phyloP scores from a whole-genome alignment of 1,140 invertebrate genomes.

The Anastrepha obliqua region DNA sequence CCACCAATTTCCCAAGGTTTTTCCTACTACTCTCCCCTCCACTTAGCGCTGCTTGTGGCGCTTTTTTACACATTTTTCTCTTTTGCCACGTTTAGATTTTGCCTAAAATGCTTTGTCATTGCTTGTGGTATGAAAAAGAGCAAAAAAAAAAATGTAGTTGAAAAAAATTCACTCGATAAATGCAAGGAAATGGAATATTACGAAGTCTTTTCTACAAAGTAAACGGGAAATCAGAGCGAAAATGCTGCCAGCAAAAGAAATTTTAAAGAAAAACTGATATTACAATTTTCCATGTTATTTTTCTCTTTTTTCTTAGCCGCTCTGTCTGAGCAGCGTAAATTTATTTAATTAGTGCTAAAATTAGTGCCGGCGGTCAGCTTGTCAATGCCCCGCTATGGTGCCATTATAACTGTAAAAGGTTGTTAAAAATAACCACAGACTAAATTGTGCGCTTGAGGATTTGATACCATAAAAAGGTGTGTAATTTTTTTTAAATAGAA shows the following conservation, averaged over 20 bases:
- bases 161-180: neutral
- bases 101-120: constrained; percentile 44
- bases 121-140: neutral
- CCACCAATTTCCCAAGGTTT: neutral
- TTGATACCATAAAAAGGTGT: too few species aligned
- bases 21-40: neutral
- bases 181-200: neutral
- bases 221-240: neutral
- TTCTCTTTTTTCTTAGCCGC: neutral
- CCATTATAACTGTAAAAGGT: too few species aligned
- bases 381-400: neutral
- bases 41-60: neutral
- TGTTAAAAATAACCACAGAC: too few species aligned
- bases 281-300: neutral
- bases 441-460: too few species aligned
- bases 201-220: neutral
- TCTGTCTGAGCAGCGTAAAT: neutral
- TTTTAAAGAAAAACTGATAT: neutral
- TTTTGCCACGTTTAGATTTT: neutral
- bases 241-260: neutral
- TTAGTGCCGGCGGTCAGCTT: neutral
- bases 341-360: constrained; percentile 40
- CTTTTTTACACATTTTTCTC: neutral
- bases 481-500: too few species aligned
- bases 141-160: neutral